Evolutionary conservation across 2,113 vertebrate species (phyloP), one percentile per base, ranked within the genome.

Genomic region (Pollimyrus isidori): DNA sequence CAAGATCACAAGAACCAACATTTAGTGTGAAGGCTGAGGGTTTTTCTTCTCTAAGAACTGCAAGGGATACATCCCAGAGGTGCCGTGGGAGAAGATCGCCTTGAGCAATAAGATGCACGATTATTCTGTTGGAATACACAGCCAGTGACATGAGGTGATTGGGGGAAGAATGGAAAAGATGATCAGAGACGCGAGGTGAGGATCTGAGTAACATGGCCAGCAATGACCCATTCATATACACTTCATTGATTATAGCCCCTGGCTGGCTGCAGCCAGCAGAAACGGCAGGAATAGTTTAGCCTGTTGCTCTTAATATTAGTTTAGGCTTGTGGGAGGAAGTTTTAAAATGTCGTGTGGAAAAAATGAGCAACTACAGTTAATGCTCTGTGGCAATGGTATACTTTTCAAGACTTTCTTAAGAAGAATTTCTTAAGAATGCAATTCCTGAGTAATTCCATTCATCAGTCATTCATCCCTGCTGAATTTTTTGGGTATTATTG

Each of bases 221-320:
- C 56, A 49, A 69, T 90, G 90, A 89, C 88, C 88, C 35, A 87
- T 89, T 87, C 88, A 87, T 90, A 45, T 80, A 87, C 49, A 19
- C 80, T 6, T 52, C 88, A 90, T 90, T 87, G 88, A 89, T 90
- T 89, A 56, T 50, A 89, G 90, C 90, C 87, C 50, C 65, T 58
- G 84, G 85, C 90, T 46, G 45, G 35, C 53, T 76, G 26, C 89
- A 76, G 83, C 89, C 49, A 62, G 84, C 58, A 17, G 52, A 45
- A 65, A 56, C 35, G 82, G 52, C n/a, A 85, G 88, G 56, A 48
- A 85, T 84, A 48, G 56, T 73, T 73, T 23, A 85, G 89, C 58
- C 89, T 89, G 83, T 69, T 89, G 89, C 86, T 87, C 86, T 15
- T 19, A 39, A 50, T 35, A 87, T 87, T 87, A 87, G 50, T 52